Conservation (phyloP, 2,888 invertebrate species). For the Apotomis capreana region DNA sequence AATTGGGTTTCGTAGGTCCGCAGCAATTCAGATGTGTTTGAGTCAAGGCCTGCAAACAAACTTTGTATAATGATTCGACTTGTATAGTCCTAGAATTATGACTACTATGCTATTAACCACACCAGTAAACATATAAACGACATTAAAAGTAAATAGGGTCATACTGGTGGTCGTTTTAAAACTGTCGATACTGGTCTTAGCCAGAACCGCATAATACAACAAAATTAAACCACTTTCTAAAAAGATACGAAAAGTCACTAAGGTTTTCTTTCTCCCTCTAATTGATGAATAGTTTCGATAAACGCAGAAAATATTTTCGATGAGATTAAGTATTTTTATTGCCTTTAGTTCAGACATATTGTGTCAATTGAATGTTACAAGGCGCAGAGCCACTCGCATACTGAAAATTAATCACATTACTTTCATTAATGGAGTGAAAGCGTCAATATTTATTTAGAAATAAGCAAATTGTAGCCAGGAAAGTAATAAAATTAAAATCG, state of each 20-base stretch:
- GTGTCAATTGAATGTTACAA: neutral
- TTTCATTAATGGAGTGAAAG: too few relatives aligned
- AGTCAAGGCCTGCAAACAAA: too few relatives aligned
- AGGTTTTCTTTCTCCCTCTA: neutral
- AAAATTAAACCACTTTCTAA: neutral
- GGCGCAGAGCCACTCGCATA: neutral
- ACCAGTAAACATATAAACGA: neutral
- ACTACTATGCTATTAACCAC: neutral
- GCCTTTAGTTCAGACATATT: neutral
- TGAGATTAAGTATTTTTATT: neutral
- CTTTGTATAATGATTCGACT: neutral
- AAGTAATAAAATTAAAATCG: too few relatives aligned
- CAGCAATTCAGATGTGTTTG: too few relatives aligned
- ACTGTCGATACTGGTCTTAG: neutral
- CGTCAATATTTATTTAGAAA: too few relatives aligned
- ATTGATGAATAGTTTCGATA: slow-evolving; percentile 10
- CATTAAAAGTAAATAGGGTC: neutral
- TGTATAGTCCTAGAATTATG: neutral
- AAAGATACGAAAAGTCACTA: neutral
- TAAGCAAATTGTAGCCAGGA: too few relatives aligned
- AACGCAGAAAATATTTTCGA: slow-evolving; percentile 8
- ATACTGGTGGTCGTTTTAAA: neutral
- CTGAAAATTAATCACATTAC: neutral
- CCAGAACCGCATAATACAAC: neutral
- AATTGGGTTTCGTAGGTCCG: too few relatives aligned